A percentile compares a stretch with the other conserved stretches of the same genome.
Conservation (phyloP, 2,888 invertebrate genomes). For the Ichneumon xanthorius region DNA sequence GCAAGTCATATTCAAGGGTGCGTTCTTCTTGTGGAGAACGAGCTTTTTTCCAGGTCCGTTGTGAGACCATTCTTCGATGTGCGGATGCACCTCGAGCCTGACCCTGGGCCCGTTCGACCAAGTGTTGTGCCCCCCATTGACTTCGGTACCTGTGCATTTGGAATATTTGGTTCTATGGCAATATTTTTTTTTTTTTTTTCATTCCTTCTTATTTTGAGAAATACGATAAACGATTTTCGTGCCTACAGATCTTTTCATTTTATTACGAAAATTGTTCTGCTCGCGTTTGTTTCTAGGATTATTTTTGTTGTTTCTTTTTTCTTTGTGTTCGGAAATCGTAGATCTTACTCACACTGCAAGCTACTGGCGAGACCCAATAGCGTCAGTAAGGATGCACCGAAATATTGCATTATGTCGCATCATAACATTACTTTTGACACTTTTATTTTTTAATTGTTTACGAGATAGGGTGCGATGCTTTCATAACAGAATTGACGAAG, state of each 20-base stretch:
- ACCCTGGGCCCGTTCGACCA: constrained; percentile 60
- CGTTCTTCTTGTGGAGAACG: constrained; percentile 73
- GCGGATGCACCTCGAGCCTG: constrained; percentile 71
- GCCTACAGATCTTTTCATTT: not conserved
- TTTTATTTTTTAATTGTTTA: constrained; percentile 29
- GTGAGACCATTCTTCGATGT: constrained; percentile 64
- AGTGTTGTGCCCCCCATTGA: constrained; percentile 62
- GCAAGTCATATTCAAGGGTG: constrained; percentile 78
- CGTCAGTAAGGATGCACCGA: constrained; percentile 65
- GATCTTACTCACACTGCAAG: constrained; percentile 65
- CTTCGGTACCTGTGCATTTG: constrained; percentile 62
- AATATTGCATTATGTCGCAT: constrained; percentile 70
- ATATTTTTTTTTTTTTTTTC: constrained; percentile 36
- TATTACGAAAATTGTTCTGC: not conserved
- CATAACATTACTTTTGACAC: constrained; percentile 61
- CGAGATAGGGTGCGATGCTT: constrained; percentile 33
- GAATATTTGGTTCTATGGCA: constrained; percentile 57
- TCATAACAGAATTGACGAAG: constrained; percentile 26
- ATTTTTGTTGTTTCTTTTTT: not conserved
- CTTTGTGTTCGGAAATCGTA: not conserved
- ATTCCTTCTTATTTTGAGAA: not conserved
- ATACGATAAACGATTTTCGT: not conserved
- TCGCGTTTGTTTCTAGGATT: not conserved
- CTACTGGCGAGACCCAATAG: constrained; percentile 63
- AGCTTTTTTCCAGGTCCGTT: constrained; percentile 68